Evolutionary conservation across 1,140 invertebrate genomes (phyloP), one percentile per base, ranked within the genome.

Genomic region (Ditylenchus dipsaci): DNA sequence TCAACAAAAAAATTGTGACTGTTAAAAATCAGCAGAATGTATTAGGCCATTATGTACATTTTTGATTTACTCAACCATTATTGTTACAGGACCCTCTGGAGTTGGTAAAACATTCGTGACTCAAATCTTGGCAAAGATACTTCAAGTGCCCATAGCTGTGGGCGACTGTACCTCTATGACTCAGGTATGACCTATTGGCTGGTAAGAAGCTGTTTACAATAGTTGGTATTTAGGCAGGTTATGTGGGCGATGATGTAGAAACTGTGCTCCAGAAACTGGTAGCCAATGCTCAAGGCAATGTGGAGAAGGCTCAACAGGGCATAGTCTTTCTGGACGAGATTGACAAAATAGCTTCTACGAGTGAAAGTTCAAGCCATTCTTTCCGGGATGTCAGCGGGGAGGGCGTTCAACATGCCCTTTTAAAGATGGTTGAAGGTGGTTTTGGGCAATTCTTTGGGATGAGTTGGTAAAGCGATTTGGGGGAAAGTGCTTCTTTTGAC

Each of bases 221-320:
- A 38, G 33, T 38, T 5, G 11, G 33, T 38, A 38, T 26, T 7
- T 15, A 98, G 86, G 95, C 96, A 33, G 95, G 96, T 19, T 99
- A 99, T 85, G 96, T 99, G 3, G 96, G 96, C n/a, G 95, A 98
- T 86, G 96, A 99, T 84, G 96, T 98, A 76, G 96, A 99, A 85
- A 94, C 91, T 81, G 94, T 98, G 15, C 95, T 99, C 78, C 92
- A 91, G n/a, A 97, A 97, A 84, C 85, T 99, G 21, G 86, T 98
- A 19, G 93, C 97, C 86, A 93, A 97, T 86, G 94, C 95, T 43
- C 92, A 95, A 84, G 94, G 92, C 82, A 91, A 92, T 82, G 92
- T 98, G 65, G 94, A 97, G 65, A 89, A 91, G 77, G 95, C 95
- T 13, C 77, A 82, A 43, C 75, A 77, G 86, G 88, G 93, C 23